Percentiles rank a stretch among this genome's conserved stretches.
Conservation (phyloP, 2,888 invertebrate species). For the Vannuccia rotundouncinata region DNA sequence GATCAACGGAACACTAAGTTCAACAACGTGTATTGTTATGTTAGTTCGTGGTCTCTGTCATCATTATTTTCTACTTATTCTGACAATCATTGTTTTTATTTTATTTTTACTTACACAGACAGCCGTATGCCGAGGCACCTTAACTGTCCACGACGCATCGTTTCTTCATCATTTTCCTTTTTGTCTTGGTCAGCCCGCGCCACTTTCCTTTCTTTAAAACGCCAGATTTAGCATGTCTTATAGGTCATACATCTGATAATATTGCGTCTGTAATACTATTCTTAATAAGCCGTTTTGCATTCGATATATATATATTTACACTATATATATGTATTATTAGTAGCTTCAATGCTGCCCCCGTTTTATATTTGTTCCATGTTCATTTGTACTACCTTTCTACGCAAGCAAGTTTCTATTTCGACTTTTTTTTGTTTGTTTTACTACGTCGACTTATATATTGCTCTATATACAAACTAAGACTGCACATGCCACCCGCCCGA, state of each 20-base stretch:
- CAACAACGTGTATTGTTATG: too few species aligned
- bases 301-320: too few species aligned
- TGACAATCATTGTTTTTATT: too few species aligned
- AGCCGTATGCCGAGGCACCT: too few species aligned
- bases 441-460: slow-evolving; percentile 13
- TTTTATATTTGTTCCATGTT: slow-evolving; percentile 26
- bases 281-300: slow-evolving; percentile 4
- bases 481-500: not conserved
- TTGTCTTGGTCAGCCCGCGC: not conserved
- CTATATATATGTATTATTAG: too few species aligned
- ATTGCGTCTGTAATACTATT: not conserved
- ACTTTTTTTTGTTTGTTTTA: slow-evolving; percentile 14
- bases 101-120: too few species aligned
- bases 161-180: not conserved
- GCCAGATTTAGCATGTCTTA: not conserved
- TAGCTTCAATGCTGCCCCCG: not conserved
- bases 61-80: too few species aligned
- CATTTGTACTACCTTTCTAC: slow-evolving; percentile 14
- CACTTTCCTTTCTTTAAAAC: not conserved
- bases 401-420: not conserved
- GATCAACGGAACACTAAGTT: too few species aligned
- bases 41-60: too few species aligned
- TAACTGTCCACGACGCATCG: too few species aligned
- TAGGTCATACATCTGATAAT: not conserved
- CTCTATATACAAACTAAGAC: not conserved